Evolutionary conservation across 2,113 vertebrate genomes (phyloP).

Genomic region (Leptobrachium leishanense): DNA sequence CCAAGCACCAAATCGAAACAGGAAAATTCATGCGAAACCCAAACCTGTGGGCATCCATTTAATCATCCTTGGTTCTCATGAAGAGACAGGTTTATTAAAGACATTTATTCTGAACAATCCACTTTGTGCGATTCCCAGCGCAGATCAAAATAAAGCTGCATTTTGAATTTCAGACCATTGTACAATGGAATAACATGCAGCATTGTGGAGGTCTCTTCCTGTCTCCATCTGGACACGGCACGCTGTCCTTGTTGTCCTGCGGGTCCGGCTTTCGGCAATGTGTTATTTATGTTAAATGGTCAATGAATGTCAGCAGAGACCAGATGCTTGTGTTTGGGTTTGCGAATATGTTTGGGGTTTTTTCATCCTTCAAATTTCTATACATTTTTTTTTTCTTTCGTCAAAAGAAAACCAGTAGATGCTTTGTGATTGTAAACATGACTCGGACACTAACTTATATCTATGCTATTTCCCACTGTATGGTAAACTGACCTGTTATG

Average conservation of each 20-base stretch:
- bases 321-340: background rate
- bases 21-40: too few species aligned
- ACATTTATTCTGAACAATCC: background rate
- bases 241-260: conserved; percentile 16
- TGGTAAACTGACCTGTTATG: background rate
- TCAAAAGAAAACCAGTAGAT: background rate
- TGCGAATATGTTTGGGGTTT: background rate
- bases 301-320: background rate
- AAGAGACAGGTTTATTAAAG: background rate
- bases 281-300: background rate
- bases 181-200: background rate
- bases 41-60: too few species aligned
- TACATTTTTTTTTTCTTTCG: background rate
- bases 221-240: conserved; percentile 6
- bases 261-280: conserved; percentile 1
- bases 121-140: background rate
- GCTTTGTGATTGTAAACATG: too few species aligned
- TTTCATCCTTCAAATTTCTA: background rate
- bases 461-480: background rate
- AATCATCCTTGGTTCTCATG: too few species aligned
- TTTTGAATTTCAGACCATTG: background rate
- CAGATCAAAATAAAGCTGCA: background rate
- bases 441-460: too few species aligned
- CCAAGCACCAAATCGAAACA: too few species aligned
- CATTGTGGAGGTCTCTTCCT: background rate